These are phyloP conservation scores for Acanthaster planci DNA, from an alignment of 35 echinoderm and acorn worm genomes.

Conservation along the genomic window DNA sequence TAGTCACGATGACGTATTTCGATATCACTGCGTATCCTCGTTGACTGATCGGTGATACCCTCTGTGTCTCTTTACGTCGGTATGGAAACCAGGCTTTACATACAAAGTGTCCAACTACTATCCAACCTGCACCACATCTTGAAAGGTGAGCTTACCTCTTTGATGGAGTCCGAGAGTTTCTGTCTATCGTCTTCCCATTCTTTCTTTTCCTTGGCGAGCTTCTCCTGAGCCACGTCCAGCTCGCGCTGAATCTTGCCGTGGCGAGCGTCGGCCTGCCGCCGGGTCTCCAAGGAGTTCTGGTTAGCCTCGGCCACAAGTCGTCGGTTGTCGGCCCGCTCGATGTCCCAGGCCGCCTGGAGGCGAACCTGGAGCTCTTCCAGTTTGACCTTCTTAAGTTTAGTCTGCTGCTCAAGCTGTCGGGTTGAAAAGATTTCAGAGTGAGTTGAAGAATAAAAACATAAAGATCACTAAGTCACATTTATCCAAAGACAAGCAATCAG, in stretches of 20 bases:
- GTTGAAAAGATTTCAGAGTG: no score
- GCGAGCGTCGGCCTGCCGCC: slow-evolving; percentile 65
- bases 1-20: no score
- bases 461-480: not conserved
- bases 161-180: slow-evolving; percentile 42
- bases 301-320: slow-evolving; percentile 83
- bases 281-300: slow-evolving; percentile 72
- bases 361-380: slow-evolving; percentile 80
- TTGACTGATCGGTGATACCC: no score
- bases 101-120: no score
- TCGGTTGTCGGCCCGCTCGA: slow-evolving; percentile 81
- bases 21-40: no score
- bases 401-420: slow-evolving; percentile 76
- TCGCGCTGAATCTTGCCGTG: slow-evolving; percentile 65
- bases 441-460: not conserved
- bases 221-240: slow-evolving; percentile 43
- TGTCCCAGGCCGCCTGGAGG: slow-evolving; percentile 81
- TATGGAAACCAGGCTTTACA: no score
- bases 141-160: slow-evolving; percentile 49
- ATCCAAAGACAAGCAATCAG: not conserved
- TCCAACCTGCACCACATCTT: no score
- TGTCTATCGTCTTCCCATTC: slow-evolving; percentile 60
- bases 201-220: slow-evolving; percentile 66
- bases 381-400: slow-evolving; percentile 92
- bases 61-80: no score